Conservation (phyloP, 2,113 vertebrate genomes). For the Arothron firmamentum region DNA sequence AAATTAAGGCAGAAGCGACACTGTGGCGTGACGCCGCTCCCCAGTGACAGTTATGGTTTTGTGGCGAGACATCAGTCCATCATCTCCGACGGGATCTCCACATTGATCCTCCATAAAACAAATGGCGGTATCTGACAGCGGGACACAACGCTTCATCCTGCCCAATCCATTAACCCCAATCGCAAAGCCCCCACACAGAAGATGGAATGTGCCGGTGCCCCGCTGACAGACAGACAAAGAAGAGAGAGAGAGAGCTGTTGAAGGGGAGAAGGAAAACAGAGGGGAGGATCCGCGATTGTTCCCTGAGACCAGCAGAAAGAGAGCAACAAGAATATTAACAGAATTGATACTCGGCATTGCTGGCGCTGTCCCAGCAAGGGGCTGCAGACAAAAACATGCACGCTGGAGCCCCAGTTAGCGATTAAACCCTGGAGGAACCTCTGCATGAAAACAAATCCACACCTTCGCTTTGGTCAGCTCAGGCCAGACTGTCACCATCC, state of each 20-base stretch:
- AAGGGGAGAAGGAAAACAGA: background rate
- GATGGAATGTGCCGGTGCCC: constrained; percentile 52
- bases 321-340: background rate
- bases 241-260: constrained; percentile 3
- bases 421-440: too few species aligned
- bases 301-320: constrained; percentile 2
- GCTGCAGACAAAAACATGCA: too few species aligned
- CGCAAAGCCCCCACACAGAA: constrained; percentile 47
- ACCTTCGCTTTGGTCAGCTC: too few species aligned
- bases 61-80: constrained; percentile 47
- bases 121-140: constrained; percentile 47
- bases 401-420: too few species aligned
- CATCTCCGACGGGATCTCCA: constrained; percentile 55
- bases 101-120: constrained; percentile 63
- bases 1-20: constrained; percentile 37
- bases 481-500: too few species aligned
- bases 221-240: constrained; percentile 36
- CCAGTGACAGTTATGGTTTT: constrained; percentile 45
- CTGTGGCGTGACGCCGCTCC: constrained; percentile 37
- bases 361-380: too few species aligned
- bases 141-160: constrained; percentile 61
- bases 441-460: too few species aligned
- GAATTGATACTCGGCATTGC: background rate
- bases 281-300: background rate
- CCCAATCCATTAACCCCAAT: constrained; percentile 63